Base-by-base conservation (phyloP, 2,113 vertebrate genomes). In the Charadrius vociferus region DNA sequence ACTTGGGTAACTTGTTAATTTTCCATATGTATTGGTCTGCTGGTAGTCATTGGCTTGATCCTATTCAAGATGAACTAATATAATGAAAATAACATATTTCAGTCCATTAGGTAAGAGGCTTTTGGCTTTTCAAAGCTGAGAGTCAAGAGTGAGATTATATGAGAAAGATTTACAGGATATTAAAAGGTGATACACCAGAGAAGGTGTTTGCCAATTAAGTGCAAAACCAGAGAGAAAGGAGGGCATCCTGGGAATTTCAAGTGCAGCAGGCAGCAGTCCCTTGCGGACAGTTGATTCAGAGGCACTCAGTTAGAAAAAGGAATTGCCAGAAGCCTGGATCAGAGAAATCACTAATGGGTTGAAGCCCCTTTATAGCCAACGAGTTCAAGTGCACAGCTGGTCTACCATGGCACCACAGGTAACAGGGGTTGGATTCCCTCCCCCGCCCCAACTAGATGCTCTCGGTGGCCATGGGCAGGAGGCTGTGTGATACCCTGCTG, bases 351-450 rank as follows among this genome's bases (percentile, higher is more conserved):
- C 37, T 49, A 30, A 45, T 26, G n/a, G 52, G 39, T n/a, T 50
- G 23, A 43, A 43, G 39, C 59, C 39, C 17, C 61, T 87, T 79
- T 50, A 30, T 79, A 49, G 23, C 47, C 20, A 30, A 16, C 16
- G 18, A 43, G 17, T 56, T 83, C 34, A 36, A 39, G 68, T 23
- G 22, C 12, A 1, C 39, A 26, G 21, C 16, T 20, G n/a, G 24
- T 73, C 34, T 36, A 13, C 17, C 12, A 20, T 1, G 1, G 10
- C 34, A 37, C 45, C 0, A 0, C 4, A 30, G 52, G 34, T 43
- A 14, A 26, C 1, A 20, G 49, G 3, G 21, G 18, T 26, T n/a
- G 41, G 45, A 73, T 50, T 34, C 18, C 19, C n/a, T 58, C 7
- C 14, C 29, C 5, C 30, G 14, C 23, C 23, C 81, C 52, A 52